Conservation (phyloP, 1,140 invertebrate genomes). For the Zophobas atratus region DNA sequence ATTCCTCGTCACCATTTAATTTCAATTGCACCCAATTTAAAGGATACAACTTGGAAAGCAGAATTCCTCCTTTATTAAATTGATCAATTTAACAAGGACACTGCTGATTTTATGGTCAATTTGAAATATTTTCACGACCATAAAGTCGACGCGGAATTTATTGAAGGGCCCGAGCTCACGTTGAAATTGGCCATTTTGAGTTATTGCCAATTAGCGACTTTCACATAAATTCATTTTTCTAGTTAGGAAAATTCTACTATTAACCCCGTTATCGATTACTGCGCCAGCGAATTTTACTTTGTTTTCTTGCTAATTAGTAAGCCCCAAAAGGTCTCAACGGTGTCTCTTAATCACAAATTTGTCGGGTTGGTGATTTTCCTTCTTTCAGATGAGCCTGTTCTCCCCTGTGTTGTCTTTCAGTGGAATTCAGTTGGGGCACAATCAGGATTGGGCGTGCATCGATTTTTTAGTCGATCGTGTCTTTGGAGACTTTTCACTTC, state of each 20-base stretch:
- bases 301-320: not conserved
- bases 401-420: too few relatives aligned
- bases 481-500: too few relatives aligned
- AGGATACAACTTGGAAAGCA: not conserved
- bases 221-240: conserved; percentile 3
- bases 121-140: not conserved
- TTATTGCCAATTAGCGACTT: not conserved
- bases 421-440: too few relatives aligned
- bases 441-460: too few relatives aligned
- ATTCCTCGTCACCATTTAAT: not conserved
- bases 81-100: not conserved
- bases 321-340: not conserved
- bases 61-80: not conserved
- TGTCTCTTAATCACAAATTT: not conserved
- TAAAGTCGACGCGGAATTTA: not conserved
- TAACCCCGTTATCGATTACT: not conserved
- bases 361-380: too few relatives aligned
- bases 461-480: too few relatives aligned
- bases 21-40: not conserved
- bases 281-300: not conserved
- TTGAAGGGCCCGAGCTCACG: not conserved
- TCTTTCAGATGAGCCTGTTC: too few relatives aligned
- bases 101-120: not conserved
- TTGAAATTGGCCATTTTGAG: not conserved
- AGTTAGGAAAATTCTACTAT: not conserved